Conservation (phyloP, 2,113 vertebrate species). For the Pseudorhombus dupliciocellatus region DNA sequence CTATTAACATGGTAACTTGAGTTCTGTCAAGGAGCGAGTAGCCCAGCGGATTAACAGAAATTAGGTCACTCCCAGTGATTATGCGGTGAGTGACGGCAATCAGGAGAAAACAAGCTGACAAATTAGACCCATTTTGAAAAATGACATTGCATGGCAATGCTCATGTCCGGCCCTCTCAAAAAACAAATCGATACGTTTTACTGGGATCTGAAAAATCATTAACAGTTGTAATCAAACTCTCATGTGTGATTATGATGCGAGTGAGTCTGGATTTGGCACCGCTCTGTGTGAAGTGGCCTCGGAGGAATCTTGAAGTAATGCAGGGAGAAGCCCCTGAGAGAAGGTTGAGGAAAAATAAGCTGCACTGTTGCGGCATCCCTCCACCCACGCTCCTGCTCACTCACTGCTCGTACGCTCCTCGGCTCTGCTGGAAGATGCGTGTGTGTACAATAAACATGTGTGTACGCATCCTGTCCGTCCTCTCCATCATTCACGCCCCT, state of each 20-base stretch:
- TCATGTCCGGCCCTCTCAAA: neutral
- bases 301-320: constrained; percentile 32
- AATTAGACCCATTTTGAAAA: neutral
- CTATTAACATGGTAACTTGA: neutral
- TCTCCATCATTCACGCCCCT: constrained; percentile 48
- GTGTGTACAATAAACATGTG: constrained; percentile 41
- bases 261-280: constrained; percentile 27
- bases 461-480: constrained; percentile 33
- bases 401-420: constrained; percentile 48
- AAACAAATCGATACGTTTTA: constrained; percentile 29
- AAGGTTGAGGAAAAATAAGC: constrained; percentile 67
- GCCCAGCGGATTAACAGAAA: neutral
- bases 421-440: constrained; percentile 34
- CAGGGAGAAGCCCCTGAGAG: constrained; percentile 42
- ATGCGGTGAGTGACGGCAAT: neutral
- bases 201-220: constrained; percentile 31
- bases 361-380: constrained; percentile 71
- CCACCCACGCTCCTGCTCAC: constrained; percentile 65
- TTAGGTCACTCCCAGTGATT: neutral
- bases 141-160: neutral
- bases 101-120: neutral
- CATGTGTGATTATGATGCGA: constrained; percentile 25
- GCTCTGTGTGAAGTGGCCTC: constrained; percentile 9
- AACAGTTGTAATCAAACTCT: constrained; percentile 13
- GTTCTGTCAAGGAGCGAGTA: neutral